A percentile compares a stretch with the other conserved stretches of the same genome.
Conservation (phyloP, 1,140 invertebrate genomes). For the Zaprionus africanus region DNA sequence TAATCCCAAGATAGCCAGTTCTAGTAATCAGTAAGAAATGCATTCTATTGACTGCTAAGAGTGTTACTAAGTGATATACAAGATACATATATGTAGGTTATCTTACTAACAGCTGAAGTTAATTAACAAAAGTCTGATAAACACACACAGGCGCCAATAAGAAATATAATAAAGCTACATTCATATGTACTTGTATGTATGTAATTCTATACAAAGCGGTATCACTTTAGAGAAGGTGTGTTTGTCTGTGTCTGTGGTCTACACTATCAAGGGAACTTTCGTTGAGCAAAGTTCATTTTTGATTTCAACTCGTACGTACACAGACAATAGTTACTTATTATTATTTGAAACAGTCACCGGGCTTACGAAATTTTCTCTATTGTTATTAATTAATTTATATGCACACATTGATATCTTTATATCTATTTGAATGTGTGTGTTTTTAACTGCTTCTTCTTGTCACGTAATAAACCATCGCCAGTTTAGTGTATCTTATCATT, state of each 20-base stretch:
- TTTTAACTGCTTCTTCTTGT: not conserved
- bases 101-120: slow-evolving; percentile 2
- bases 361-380: slow-evolving; percentile 34
- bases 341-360: slow-evolving; percentile 59
- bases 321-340: slow-evolving; percentile 39
- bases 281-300: slow-evolving; percentile 52
- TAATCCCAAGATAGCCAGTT: slow-evolving; percentile 2
- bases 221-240: not conserved
- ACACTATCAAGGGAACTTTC: slow-evolving; percentile 17
- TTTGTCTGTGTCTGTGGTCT: not conserved
- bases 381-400: slow-evolving; percentile 76
- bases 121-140: slow-evolving; percentile 16
- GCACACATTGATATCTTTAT: slow-evolving; percentile 24
- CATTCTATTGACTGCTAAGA: slow-evolving; percentile 3
- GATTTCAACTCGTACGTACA: slow-evolving; percentile 36
- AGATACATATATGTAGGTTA: slow-evolving; percentile 5
- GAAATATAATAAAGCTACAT: not conserved
- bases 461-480: slow-evolving; percentile 2
- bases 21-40: slow-evolving; percentile 12
- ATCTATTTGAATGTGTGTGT: not conserved
- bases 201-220: not conserved
- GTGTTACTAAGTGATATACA: not conserved
- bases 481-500: slow-evolving; percentile 20
- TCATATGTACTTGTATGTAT: not conserved
- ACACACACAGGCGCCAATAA: not conserved